Base-by-base conservation (phyloP, 2,797 vertebrate species). In the Eurystomus glaucurus region DNA sequence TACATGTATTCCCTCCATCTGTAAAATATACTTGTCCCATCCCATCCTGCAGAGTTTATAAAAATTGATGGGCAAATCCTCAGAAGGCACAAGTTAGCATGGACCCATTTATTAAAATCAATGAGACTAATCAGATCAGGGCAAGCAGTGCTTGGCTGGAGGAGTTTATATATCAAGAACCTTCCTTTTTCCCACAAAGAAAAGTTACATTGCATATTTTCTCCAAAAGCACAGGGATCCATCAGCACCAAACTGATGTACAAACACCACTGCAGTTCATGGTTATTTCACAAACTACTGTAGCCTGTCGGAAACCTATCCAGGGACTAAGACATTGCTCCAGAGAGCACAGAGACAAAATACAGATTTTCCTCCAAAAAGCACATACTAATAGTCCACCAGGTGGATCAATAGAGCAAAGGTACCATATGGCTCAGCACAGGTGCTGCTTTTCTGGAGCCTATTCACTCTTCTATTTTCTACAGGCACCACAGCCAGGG, bases 111-210 rank as follows among this genome's bases (percentile, higher is more conserved):
- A 61, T 50, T 77, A 74, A 93, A 85, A 74, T 52, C 76, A 71
- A 28, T 10, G 4, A 84, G 22, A 43, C 50, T 23, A n/a, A 28
- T 64, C 26, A 54, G 46, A 70, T 85, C 64, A 66, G 52, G 31
- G 51, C 60, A 91, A 88, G 91, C 81, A 90, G 48, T 13, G n/a
- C 52, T 88, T 90, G 72, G 64, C 75, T 95, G 39, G 48, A 85
- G n/a, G 45, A 79, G 18, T 90, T 96, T 66, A 82, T 62, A 74
- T 35, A 78, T 82, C 82, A 62, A 94, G 84, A 90, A 86, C 37
- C 28, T 61, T 66, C 18, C 19, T 48, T 96, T 77, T 54, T 71
- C 33, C 74, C 88, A 75, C 87, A 93, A 62, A 54, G 57, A 85
- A 85, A 76, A 71, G 35, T 37, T 66, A 43, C 26, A 25, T 21